Base-by-base conservation (phyloP, 2,888 invertebrate genomes). In the Lamellibrachia columna region DNA sequence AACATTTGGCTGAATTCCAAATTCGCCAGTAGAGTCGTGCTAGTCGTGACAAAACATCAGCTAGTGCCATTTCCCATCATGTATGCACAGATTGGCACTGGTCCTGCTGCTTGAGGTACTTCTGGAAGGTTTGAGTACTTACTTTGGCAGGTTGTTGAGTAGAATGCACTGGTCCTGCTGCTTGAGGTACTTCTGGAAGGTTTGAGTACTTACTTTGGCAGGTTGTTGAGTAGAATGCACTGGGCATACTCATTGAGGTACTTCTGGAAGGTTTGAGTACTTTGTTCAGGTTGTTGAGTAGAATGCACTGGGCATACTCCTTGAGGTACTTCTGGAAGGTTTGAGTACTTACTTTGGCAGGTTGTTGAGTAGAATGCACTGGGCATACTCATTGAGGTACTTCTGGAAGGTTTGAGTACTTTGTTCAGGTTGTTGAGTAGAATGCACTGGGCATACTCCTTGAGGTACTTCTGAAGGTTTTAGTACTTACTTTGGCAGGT, bases 191-290 rank as follows among this genome's bases (percentile, higher is more conserved):
- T 40, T 40, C 40, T 40, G 40, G 40, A 40, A 40, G 40, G 40
- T 40, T 40, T 40, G 40, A 40, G 40, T 40, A 40, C 58, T 58
- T 58, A 96, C 96, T 96, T 98, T 0, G 98, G 98, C 92, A 98
- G 97, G 96, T 98, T 98, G 94, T 97, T 98, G 95, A 98, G 98
- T 52, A 99, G 97, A 92, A 99, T 98, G 95, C 97, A 97, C 92
- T 96, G 96, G 0, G 98, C 98, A 97, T 99, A 99, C 97, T 98
- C 98, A 6, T 98, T 97, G 0, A 99, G 97, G 96, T 99, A 99
- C 96, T 99, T 99, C 96, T 98, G 98, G 98, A 99, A 99, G 9
- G 98, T 98, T 40, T 40, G 0, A 40, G 40, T 40, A 58, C 96
- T 95, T 96, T 98, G 0, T 98, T 98, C 92, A 98, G 97, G 96